Evolutionary conservation across 2,888 invertebrate genomes (phyloP).

Genomic region (Habrosyne pyritoides): DNA sequence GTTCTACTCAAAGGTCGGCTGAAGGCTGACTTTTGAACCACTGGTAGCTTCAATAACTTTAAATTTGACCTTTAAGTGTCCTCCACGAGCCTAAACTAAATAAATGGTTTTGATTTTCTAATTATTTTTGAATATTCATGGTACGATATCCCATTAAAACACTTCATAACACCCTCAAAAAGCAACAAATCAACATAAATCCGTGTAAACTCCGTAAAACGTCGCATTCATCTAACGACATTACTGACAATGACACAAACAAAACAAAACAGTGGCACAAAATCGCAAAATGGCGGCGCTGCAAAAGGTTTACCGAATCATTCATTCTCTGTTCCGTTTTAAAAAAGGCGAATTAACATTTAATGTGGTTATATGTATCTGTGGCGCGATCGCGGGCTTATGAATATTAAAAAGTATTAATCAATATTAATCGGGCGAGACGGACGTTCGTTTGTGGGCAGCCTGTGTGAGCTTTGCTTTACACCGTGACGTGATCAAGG

Average conservation of each 20-base stretch:
- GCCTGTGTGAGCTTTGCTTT: slow-evolving; percentile 1
- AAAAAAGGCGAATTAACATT: slow-evolving; percentile 32
- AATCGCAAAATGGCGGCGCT: slow-evolving; percentile 20
- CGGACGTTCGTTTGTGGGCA: slow-evolving; percentile 6
- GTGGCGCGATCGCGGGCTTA: slow-evolving; percentile 18
- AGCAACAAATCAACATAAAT: not conserved
- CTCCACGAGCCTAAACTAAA: too few species aligned
- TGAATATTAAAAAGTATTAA: slow-evolving; percentile 40
- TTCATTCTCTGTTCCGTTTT: slow-evolving; percentile 27
- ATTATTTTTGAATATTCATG: not conserved
- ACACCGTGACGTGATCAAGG: not conserved
- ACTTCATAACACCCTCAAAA: not conserved
- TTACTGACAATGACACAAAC: slow-evolving; percentile 10
- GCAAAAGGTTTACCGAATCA: slow-evolving; percentile 34
- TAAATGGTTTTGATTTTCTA: too few species aligned
- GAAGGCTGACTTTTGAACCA: too few species aligned
- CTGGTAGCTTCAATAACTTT: too few species aligned
- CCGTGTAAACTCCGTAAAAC: not conserved
- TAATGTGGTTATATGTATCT: slow-evolving; percentile 34
- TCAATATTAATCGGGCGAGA: slow-evolving; percentile 23
- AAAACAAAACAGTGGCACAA: slow-evolving; percentile 16
- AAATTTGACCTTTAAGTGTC: too few species aligned
- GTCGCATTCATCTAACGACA: not conserved
- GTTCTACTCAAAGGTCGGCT: too few species aligned
- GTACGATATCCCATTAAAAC: not conserved